Evolutionary conservation across 2,113 vertebrate species (phyloP).

Genomic region (Budorcas taxicolor): DNA sequence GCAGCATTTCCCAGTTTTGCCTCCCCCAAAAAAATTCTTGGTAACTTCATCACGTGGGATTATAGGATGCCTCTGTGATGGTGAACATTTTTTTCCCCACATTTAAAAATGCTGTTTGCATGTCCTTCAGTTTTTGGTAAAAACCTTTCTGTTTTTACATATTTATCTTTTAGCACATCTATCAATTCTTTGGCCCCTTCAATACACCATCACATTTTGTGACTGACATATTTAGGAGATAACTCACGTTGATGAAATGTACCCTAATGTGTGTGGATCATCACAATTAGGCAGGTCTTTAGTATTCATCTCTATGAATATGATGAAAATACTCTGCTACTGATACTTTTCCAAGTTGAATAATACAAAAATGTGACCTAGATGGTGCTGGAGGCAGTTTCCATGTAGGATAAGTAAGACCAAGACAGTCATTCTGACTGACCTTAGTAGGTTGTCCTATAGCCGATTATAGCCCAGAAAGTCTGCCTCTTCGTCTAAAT

Average conservation of each 20-base stretch:
- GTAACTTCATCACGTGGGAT: constrained; percentile 58
- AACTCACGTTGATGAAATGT: neutral
- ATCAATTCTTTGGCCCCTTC: neutral
- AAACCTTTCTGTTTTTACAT: neutral
- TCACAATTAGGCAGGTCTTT: neutral
- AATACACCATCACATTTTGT: neutral
- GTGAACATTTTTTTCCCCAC: neutral
- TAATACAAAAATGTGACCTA: neutral
- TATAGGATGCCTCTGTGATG: constrained; percentile 3
- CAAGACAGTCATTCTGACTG: neutral
- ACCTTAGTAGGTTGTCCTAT: neutral
- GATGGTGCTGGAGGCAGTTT: neutral
- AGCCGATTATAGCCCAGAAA: neutral
- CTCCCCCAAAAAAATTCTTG: constrained; percentile 57
- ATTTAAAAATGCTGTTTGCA: neutral
- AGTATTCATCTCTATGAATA: neutral
- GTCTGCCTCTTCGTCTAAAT: constrained; percentile 42
- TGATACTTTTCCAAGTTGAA: neutral
- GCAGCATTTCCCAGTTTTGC: constrained; percentile 73
- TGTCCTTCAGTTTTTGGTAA: neutral
- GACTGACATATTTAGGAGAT: neutral
- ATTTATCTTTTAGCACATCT: constrained; percentile 31
- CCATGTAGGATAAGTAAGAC: neutral
- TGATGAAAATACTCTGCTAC: neutral
- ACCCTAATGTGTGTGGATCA: neutral